Percentiles rank a stretch among this genome's conserved stretches.
phyloP scores from a whole-genome alignment of 2,797 vertebrate genomes.

The Cossypha niveicapilla region DNA sequence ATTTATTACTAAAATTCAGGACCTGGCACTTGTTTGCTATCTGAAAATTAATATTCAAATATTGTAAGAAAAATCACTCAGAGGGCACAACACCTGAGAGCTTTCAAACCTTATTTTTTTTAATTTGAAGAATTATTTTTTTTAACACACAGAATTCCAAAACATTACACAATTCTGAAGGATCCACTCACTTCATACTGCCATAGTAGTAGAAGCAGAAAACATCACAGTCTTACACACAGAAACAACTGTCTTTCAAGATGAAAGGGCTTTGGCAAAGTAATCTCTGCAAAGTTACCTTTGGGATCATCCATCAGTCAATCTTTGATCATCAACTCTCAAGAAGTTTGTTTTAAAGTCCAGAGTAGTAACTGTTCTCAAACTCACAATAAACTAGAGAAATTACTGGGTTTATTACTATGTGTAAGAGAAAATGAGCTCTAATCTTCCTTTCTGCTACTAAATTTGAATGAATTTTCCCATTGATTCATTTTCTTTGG shows the following conservation, averaged over 20 bases:
- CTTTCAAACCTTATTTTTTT: background rate
- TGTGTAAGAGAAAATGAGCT: background rate
- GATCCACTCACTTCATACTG: background rate
- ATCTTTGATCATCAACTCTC: background rate
- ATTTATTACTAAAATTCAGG: background rate
- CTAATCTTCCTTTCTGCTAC: background rate
- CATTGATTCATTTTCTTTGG: background rate
- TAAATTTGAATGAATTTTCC: background rate
- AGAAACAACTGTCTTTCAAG: background rate
- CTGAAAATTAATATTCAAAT: background rate
- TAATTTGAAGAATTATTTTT: accelerated
- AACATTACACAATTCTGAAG: background rate
- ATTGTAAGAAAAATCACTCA: background rate
- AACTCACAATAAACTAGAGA: background rate
- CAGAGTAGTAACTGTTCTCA: background rate
- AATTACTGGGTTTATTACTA: background rate
- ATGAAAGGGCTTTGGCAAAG: background rate
- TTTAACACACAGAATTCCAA: background rate
- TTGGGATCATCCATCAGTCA: background rate
- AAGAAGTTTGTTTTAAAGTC: background rate
- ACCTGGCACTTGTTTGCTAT: background rate
- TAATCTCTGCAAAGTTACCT: background rate
- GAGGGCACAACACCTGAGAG: background rate
- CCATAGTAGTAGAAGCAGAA: background rate
- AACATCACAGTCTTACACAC: background rate